Conservation (phyloP, 1,140 invertebrate species). For the Drosophila subpulchrella region DNA sequence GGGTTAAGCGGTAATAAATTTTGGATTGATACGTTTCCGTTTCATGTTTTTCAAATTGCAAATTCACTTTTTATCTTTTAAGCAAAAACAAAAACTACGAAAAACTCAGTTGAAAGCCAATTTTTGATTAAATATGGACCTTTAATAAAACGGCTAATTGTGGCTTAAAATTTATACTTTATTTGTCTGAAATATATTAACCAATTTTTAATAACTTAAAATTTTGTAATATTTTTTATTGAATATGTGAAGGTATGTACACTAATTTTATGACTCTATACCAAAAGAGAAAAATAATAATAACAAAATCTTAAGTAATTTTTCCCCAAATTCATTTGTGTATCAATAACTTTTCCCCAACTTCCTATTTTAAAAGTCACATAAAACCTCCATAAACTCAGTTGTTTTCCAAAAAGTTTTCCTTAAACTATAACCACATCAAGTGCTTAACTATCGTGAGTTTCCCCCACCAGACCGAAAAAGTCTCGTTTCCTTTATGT, state of each 20-base stretch:
- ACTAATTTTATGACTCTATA: no score
- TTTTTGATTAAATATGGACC: no score
- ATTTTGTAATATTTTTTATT: no score
- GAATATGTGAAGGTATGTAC: no score
- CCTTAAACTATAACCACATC: slow-evolving; percentile 14
- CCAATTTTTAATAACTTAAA: no score
- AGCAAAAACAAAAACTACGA: no score
- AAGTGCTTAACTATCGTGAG: slow-evolving; percentile 14
- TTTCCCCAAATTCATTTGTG: not conserved
- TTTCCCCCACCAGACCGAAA: slow-evolving; percentile 5
- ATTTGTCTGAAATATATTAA: no score
- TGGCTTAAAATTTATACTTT: no score
- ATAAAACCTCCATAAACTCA: slow-evolving; percentile 13
- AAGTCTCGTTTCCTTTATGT: slow-evolving; percentile 5
- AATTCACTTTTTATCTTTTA: not conserved
- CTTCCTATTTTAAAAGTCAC: not conserved
- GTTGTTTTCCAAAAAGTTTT: slow-evolving; percentile 33
- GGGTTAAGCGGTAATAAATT: not conserved
- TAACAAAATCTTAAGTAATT: not conserved
- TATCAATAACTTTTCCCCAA: not conserved
- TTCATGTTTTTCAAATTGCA: not conserved
- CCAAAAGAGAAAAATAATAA: no score
- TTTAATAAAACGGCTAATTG: no score
- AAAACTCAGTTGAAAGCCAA: no score
- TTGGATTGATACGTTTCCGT: not conserved